Conservation (phyloP, 2,797 vertebrate genomes). For the Vireo griseus region DNA sequence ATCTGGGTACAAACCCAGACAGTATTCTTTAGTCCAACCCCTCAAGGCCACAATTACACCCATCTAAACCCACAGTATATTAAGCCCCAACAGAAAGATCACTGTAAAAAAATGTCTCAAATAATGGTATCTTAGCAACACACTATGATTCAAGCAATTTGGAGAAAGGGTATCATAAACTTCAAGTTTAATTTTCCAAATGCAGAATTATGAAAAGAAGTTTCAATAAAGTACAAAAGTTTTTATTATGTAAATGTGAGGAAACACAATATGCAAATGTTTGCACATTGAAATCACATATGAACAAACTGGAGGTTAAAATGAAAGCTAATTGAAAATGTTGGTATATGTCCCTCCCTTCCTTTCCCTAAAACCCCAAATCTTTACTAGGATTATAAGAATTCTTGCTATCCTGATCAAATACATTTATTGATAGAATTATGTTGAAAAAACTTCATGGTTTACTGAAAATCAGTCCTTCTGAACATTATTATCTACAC, state of each 20-base stretch:
- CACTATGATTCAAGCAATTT: background rate
- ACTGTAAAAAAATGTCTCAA: background rate
- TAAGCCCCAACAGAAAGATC: background rate
- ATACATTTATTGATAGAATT: background rate
- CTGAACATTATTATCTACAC: conserved; percentile 67
- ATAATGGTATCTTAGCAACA: background rate
- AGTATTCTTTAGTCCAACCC: background rate
- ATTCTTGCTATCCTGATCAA: background rate
- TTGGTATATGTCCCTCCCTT: background rate
- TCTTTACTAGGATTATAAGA: background rate
- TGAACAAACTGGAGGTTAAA: background rate
- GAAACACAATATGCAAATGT: background rate
- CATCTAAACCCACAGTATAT: background rate
- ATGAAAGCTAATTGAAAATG: background rate
- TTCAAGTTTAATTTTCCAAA: conserved; percentile 2
- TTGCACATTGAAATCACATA: background rate
- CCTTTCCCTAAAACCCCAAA: background rate
- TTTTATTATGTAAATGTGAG: background rate
- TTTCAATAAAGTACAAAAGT: background rate
- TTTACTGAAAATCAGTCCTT: conserved; percentile 61
- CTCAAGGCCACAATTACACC: background rate
- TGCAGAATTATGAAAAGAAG: background rate
- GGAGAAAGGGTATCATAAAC: background rate
- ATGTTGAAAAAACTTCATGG: conserved; percentile 27
- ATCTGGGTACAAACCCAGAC: background rate